These are phyloP conservation scores for Catagonus wagneri DNA, from an alignment of 2,113 vertebrate genomes.

Conservation along the genomic window DNA sequence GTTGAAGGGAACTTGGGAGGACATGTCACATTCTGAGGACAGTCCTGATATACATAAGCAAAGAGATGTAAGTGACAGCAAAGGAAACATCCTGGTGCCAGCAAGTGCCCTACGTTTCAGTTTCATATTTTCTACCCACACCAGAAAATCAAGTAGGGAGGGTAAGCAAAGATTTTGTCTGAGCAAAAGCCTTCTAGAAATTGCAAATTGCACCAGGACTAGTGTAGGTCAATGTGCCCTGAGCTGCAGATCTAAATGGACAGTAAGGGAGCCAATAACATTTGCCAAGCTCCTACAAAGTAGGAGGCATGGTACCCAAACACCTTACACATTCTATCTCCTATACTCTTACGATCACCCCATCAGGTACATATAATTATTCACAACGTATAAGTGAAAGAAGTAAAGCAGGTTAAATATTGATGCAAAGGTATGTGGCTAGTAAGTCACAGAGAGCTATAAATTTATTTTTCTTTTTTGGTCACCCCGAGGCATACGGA, in stretches of 20 bases:
- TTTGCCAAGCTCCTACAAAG: neutral
- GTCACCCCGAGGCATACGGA: too few relatives aligned
- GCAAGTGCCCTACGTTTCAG: neutral
- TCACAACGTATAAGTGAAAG: neutral
- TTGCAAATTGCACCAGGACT: neutral
- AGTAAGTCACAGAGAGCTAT: neutral
- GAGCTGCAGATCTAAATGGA: neutral
- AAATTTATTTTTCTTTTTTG: too few relatives aligned
- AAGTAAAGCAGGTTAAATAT: neutral
- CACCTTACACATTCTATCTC: neutral
- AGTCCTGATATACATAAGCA: neutral
- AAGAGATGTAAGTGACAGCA: neutral
- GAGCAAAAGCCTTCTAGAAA: neutral
- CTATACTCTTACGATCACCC: neutral
- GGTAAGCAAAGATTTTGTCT: neutral
- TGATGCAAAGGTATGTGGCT: neutral
- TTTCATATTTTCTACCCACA: neutral
- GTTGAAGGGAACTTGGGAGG: neutral
- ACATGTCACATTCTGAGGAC: neutral
- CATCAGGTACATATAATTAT: neutral
- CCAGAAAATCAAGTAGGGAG: neutral
- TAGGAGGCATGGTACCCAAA: neutral
- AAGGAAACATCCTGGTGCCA: neutral
- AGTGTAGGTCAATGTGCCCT: neutral
- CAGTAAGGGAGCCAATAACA: neutral